Base-by-base conservation (phyloP, 2,113 vertebrate genomes). In the Hirundichthys speculiger region DNA sequence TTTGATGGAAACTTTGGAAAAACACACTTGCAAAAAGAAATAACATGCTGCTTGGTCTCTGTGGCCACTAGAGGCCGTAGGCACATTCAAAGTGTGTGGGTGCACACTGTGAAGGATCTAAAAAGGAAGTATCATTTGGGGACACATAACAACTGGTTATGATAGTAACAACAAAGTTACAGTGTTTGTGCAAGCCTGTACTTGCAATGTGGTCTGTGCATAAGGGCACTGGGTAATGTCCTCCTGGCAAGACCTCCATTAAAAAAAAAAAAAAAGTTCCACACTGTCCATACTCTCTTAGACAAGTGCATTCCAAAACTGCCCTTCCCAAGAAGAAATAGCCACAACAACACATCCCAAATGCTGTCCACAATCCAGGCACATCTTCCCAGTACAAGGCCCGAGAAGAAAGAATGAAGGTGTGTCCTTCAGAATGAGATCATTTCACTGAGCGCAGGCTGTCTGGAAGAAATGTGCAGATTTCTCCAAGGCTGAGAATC, bases 1-100 rank as follows among this genome's bases (percentile, higher is more conserved):
- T 88, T 90, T 90, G 84, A 90, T 83, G 76, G 83, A 88, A 90
- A 89, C 65, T 83, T 88, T 59, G 75, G 80, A 73, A 16, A 22
- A 57, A 69, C 13, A 49, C 57, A 78, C 77, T 87, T 67, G 50
- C 75, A 74, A 83, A 84, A 75, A 83, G 56, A 73, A 85, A 87
- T 83, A 74, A 87, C 80, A 88, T 64, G 72, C 66, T 65, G 56
- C 73, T 77, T 27, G 16, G 79, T 51, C 76, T 70, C 65, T 71
- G 79, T 46, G 81, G 60, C 87, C 79, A 76, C 90, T 85, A 85
- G 79, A 87, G 83, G 83, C 87, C 59, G 77, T 60, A 88, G 77
- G 76, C 83, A 83, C 69, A 74, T 86, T 80, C 63, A 57, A 43
- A 84, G 73, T 73, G 77, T 77, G 75, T 73, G 77, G 74, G 80